Conservation (phyloP, 2,888 invertebrate species). For the Trichogramma dendrolimi region DNA sequence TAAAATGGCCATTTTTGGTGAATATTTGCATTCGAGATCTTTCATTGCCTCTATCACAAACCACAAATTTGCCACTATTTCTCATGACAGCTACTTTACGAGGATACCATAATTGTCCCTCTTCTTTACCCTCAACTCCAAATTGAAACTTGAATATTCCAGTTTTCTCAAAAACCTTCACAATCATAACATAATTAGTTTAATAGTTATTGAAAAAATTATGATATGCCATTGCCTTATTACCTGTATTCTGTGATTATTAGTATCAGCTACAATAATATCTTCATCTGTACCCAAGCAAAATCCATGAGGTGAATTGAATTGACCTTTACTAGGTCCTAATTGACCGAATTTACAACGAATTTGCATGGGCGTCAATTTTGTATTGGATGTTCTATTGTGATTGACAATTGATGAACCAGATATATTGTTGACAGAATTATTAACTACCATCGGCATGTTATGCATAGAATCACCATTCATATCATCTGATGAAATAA, state of each 20-base stretch:
- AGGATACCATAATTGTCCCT: slow-evolving; percentile 96
- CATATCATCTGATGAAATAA: slow-evolving; percentile 43
- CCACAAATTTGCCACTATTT: slow-evolving; percentile 85
- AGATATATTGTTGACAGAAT: slow-evolving; percentile 41
- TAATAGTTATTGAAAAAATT: not conserved
- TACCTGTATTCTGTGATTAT: slow-evolving; percentile 92
- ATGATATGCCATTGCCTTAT: slow-evolving; percentile 2
- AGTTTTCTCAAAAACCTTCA: slow-evolving; percentile 82
- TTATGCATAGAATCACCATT: slow-evolving; percentile 48
- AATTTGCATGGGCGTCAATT: slow-evolving; percentile 81
- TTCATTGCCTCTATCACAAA: slow-evolving; percentile 95
- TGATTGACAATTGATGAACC: slow-evolving; percentile 43
- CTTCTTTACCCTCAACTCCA: slow-evolving; percentile 91
- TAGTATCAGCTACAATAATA: slow-evolving; percentile 93
- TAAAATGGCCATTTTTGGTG: slow-evolving; percentile 90
- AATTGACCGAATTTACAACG: slow-evolving; percentile 91
- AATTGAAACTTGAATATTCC: slow-evolving; percentile 92
- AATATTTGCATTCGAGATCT: slow-evolving; percentile 97
- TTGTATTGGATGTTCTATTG: slow-evolving; percentile 49
- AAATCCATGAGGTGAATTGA: slow-evolving; percentile 96
- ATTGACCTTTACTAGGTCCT: slow-evolving; percentile 88
- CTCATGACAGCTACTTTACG: slow-evolving; percentile 91
- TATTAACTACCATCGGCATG: slow-evolving; percentile 45
- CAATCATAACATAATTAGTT: not conserved
- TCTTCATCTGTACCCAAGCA: slow-evolving; percentile 93